Conservation (phyloP, 2,888 invertebrate genomes). For the Cataglyphis cursor region DNA sequence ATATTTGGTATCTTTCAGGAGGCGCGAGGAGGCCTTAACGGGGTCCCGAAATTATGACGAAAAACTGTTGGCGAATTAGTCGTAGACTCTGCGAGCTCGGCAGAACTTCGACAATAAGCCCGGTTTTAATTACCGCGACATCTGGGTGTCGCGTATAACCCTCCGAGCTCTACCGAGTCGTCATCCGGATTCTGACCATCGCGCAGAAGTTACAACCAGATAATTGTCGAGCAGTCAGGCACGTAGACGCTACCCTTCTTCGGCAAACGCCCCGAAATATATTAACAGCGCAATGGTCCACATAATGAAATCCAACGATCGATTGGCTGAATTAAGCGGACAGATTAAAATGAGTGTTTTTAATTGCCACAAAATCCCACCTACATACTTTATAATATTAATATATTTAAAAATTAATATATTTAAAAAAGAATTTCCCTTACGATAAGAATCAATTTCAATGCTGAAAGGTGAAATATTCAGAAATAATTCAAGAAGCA, state of each 20-base stretch:
- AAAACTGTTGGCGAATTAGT: conserved; percentile 72
- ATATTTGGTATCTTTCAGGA: conserved; percentile 55
- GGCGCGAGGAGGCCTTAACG: conserved; percentile 67
- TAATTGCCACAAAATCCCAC: not conserved
- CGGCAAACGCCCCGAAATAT: conserved; percentile 24
- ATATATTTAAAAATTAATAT: not conserved
- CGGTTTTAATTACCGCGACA: conserved; percentile 86
- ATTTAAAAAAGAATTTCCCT: not conserved
- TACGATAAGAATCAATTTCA: not conserved
- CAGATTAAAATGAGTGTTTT: not conserved
- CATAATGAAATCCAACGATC: conserved; percentile 61
- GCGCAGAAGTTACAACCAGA: conserved; percentile 80
- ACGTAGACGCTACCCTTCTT: conserved; percentile 59
- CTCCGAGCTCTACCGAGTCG: conserved; percentile 73
- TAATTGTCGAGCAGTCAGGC: conserved; percentile 75
- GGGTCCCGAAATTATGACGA: conserved; percentile 67
- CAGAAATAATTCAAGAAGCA: not conserved
- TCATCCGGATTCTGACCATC: conserved; percentile 79
- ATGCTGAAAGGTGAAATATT: not conserved
- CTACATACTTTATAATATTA: not conserved
- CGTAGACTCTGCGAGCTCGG: conserved; percentile 68
- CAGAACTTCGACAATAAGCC: conserved; percentile 85
- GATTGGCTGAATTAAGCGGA: conserved; percentile 39
- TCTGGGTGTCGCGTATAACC: conserved; percentile 84
- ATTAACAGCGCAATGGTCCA: conserved; percentile 27